Base-by-base conservation (phyloP, 2,113 vertebrate species). In the Geococcyx californianus region DNA sequence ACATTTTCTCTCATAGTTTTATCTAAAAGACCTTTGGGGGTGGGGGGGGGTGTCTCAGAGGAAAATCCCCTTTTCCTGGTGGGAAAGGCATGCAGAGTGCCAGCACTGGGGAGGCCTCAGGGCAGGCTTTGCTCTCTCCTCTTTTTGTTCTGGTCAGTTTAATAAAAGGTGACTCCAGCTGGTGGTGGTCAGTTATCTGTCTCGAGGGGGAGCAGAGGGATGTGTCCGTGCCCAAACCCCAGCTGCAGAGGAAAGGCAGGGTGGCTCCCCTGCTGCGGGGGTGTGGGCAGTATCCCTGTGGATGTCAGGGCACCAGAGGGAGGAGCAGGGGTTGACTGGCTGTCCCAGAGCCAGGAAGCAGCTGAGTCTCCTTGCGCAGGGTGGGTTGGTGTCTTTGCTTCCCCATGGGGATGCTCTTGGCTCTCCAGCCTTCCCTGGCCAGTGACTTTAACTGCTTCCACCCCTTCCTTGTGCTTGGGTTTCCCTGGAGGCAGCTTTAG, bases 141-240 rank as follows among this genome's bases (percentile, higher is more conserved):
- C 49, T 24, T 93, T 91, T 92, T 87, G 52, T 94, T 87, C 49
- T 73, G 91, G 76, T 60, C 81, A 59, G 72, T 76, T 97, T 82
- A 96, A 96, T 95, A 97, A 95, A 96, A 84, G 44, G 40, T 93
- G 84, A 95, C 89, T 82, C 87, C 44, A 84, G 87, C 21, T 68
- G 84, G 10, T 91, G 68, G 83, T 69, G 66, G 44, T 64, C 44
- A 69, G 54, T 74, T 92, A 33, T 72, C 92, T 91, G 77, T 79
- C 54, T 31, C 0, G 0, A n/a, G 23, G n/a, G 51, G 3, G 24
- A 64, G 60, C 73, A 44, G 55, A 84, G 25, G 19, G n/a, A 51
- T 2, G 25, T 21, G 45, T 31, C 44, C 1, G 11, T 17, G 51
- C 44, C 58, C 36, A 87, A 9, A 17, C 2, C 24, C 73, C 59